Evolutionary conservation across 2,113 vertebrate species (phyloP).

Genomic region (Neofelis nebulosa): DNA sequence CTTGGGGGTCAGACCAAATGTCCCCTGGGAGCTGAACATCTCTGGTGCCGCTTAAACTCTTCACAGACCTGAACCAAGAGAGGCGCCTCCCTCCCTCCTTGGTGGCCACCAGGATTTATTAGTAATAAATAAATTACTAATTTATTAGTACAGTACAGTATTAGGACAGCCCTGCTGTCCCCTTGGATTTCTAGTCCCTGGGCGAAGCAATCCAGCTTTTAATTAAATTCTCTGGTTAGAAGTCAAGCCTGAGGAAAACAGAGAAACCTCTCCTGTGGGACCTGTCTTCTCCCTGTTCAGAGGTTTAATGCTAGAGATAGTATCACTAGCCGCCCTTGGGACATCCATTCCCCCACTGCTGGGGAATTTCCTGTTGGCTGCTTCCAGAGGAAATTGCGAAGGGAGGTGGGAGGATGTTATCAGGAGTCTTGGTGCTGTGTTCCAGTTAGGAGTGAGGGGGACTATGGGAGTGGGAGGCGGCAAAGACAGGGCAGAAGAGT

Average conservation of each 20-base stretch:
- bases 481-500: not conserved
- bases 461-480: not conserved
- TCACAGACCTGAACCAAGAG: not conserved
- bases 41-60: not conserved
- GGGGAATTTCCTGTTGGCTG: conserved; percentile 68
- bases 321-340: not conserved
- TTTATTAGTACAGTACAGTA: too few relatives aligned
- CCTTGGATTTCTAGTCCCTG: conserved; percentile 29
- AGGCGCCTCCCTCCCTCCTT: not conserved
- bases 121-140: too few relatives aligned
- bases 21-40: not conserved
- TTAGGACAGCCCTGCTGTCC: not conserved
- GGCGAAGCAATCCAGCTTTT: conserved; percentile 31
- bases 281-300: not conserved
- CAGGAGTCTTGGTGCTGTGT: not conserved
- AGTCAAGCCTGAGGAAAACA: conserved; percentile 48
- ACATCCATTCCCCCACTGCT: not conserved
- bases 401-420: conserved; percentile 4
- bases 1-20: not conserved
- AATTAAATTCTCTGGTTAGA: conserved; percentile 71
- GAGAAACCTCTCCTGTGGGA: not conserved
- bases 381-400: conserved; percentile 64
- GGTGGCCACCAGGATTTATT: not conserved
- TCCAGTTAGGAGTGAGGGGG: not conserved
- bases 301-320: not conserved